A percentile compares a stretch with the other conserved stretches of the same genome.
These are phyloP conservation scores for Drosophila miranda DNA, from an alignment of 1,140 invertebrate genomes.

Conservation along the genomic window DNA sequence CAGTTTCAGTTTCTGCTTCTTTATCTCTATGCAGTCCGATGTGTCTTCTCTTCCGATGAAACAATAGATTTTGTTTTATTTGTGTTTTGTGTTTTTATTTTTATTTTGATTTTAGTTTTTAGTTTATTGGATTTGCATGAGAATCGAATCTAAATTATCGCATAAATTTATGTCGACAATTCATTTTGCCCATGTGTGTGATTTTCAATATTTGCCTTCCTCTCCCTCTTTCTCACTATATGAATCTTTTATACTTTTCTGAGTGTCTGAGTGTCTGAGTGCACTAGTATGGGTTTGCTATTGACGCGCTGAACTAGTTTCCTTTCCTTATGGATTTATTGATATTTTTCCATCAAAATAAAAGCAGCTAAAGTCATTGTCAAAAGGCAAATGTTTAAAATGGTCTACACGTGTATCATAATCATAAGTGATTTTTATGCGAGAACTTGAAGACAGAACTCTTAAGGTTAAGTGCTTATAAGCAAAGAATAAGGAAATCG, in stretches of 20 bases:
- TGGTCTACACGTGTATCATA: too few species aligned
- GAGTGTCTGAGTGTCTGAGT: not conserved
- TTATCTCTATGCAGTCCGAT: constrained; percentile 53
- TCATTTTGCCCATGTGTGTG: constrained; percentile 51
- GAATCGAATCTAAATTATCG: constrained; percentile 78
- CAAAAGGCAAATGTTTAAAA: too few species aligned
- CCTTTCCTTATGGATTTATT: constrained; percentile 15
- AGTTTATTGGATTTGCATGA: constrained; percentile 71
- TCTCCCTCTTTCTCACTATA: constrained; percentile 5
- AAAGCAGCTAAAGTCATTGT: too few species aligned
- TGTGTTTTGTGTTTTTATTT: constrained; percentile 46
- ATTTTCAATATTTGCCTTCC: constrained; percentile 54
- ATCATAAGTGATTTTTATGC: too few species aligned
- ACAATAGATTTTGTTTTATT: constrained; percentile 53
- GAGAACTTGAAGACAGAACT: too few species aligned
- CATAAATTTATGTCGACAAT: constrained; percentile 76
- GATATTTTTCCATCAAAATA: constrained; percentile 20
- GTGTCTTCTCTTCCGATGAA: constrained; percentile 24
- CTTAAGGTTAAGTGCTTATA: too few species aligned
- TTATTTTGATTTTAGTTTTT: constrained; percentile 27
- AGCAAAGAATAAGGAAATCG: not conserved
- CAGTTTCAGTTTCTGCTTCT: constrained; percentile 3
- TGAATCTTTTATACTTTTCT: constrained; percentile 14
- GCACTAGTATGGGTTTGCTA: constrained; percentile 11
- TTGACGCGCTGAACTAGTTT: constrained; percentile 68